phyloP scores from a whole-genome alignment of 2,888 invertebrate species.

The Bellardia bayeri region DNA sequence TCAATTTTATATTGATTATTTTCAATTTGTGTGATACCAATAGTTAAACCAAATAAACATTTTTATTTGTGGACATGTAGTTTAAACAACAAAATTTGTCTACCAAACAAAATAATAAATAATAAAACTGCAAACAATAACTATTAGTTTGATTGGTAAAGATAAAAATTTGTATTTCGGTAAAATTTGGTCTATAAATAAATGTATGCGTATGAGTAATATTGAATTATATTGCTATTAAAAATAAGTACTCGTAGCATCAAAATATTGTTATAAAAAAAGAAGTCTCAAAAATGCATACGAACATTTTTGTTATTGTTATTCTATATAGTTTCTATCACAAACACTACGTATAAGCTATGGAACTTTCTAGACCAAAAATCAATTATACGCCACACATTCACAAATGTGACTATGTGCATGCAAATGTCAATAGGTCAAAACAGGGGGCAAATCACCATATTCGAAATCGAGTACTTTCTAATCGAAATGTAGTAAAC shows the following conservation, averaged over 20 bases:
- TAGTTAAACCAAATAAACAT: background rate
- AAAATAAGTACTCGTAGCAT: background rate
- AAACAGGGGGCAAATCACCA: too few species aligned
- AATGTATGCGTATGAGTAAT: background rate
- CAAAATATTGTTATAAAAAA: too few species aligned
- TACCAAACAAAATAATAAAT: background rate
- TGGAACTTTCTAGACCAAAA: too few species aligned
- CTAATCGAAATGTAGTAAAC: too few species aligned
- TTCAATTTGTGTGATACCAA: slow-evolving; percentile 24
- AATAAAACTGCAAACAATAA: background rate
- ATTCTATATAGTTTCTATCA: too few species aligned
- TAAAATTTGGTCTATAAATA: background rate
- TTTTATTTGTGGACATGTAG: background rate
- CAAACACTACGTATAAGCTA: too few species aligned
- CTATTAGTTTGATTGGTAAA: background rate
- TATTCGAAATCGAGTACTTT: too few species aligned
- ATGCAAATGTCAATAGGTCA: too few species aligned
- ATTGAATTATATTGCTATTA: background rate
- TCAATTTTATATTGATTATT: slow-evolving; percentile 43
- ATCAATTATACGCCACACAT: too few species aligned
- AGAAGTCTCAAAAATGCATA: too few species aligned
- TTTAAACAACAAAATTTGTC: background rate
- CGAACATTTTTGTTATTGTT: too few species aligned
- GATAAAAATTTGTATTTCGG: background rate
- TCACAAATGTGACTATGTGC: too few species aligned